Conservation (phyloP, 2,113 vertebrate genomes). For the Edolisoma coerulescens region DNA sequence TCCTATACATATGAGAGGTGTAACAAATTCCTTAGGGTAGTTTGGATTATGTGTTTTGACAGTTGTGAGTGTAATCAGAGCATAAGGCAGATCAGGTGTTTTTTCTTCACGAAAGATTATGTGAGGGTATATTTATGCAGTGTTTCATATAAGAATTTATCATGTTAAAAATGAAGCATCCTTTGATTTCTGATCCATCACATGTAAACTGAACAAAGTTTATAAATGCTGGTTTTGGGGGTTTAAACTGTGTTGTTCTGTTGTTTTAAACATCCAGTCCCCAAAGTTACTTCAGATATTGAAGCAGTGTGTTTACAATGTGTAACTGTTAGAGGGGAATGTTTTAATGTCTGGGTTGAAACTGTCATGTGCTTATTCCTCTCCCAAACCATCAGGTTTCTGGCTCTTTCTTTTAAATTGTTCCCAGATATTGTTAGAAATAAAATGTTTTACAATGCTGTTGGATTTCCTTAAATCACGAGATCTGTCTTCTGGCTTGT, state of each 20-base stretch:
- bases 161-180: neutral
- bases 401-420: neutral
- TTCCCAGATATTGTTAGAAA: slow-evolving; percentile 26
- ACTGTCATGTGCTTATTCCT: neutral
- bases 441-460: neutral
- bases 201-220: neutral
- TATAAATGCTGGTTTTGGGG: neutral
- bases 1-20: neutral
- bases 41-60: neutral
- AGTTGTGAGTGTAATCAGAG: neutral
- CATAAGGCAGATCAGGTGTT: neutral
- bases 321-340: neutral
- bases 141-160: neutral
- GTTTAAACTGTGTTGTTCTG: neutral
- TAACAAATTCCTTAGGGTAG: neutral
- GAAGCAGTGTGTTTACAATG: neutral
- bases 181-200: neutral
- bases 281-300: neutral
- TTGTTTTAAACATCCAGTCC: neutral
- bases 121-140: neutral
- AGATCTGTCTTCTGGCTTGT: neutral
- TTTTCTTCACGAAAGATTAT: neutral
- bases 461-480: slow-evolving; percentile 10
- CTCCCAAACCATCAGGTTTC: neutral
- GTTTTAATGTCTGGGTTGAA: neutral